Conservation (phyloP, 2,888 invertebrate genomes). For the Nezara viridula region DNA sequence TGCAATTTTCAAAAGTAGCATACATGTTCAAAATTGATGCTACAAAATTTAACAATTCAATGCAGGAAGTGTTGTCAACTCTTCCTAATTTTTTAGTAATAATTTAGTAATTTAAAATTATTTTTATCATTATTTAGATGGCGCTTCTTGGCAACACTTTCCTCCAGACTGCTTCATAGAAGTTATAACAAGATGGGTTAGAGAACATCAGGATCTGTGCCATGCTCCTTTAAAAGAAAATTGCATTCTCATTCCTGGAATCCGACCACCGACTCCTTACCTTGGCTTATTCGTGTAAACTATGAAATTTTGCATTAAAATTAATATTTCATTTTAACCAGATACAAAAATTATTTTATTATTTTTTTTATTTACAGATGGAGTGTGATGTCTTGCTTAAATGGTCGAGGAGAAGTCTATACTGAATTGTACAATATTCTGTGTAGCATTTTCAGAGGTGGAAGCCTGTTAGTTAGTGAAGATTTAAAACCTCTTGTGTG, state of each 20-base stretch:
- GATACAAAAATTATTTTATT: not conserved
- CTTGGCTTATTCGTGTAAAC: slow-evolving; percentile 78
- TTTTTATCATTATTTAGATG: slow-evolving; percentile 23
- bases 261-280: slow-evolving; percentile 86
- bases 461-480: slow-evolving; percentile 13
- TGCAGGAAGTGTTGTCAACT: too few relatives aligned
- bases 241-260: slow-evolving; percentile 81
- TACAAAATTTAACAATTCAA: too few relatives aligned
- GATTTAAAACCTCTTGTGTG: slow-evolving; percentile 45
- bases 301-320: not conserved
- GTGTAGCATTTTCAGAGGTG: slow-evolving; percentile 32
- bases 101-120: not conserved
- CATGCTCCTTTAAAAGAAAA: slow-evolving; percentile 77
- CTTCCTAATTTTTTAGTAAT: too few relatives aligned
- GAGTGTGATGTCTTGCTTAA: slow-evolving; percentile 53
- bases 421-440: slow-evolving; percentile 41
- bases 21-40: too few relatives aligned
- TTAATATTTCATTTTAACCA: not conserved
- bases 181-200: slow-evolving; percentile 80
- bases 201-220: slow-evolving; percentile 77
- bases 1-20: too few relatives aligned
- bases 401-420: slow-evolving; percentile 50
- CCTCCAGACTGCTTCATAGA: slow-evolving; percentile 77
- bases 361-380: not conserved
- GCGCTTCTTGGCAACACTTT: slow-evolving; percentile 70